These are phyloP conservation scores for Abrostola triplasia DNA, from an alignment of 2,888 invertebrate genomes.

Conservation along the genomic window DNA sequence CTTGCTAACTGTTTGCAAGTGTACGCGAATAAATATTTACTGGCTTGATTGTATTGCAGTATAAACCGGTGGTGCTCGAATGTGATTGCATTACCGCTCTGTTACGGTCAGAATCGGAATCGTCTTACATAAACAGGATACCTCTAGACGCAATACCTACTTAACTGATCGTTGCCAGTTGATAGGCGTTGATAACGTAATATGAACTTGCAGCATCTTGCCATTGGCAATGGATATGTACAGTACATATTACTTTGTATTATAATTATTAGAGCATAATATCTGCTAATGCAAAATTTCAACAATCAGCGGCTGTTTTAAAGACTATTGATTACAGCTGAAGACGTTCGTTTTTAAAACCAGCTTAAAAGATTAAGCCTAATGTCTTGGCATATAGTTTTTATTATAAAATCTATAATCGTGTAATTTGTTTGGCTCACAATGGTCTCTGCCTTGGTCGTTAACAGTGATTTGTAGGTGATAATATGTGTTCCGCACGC, in stretches of 20 bases:
- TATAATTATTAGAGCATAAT: constrained; percentile 12
- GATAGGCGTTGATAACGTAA: constrained; percentile 28
- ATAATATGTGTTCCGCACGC: constrained; percentile 62
- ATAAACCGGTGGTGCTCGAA: constrained; percentile 31
- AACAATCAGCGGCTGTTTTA: constrained; percentile 31
- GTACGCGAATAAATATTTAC: constrained; percentile 32
- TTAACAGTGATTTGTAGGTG: constrained; percentile 67
- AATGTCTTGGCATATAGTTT: constrained; percentile 24
- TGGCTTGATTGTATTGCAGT: constrained; percentile 35
- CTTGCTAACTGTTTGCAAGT: constrained; percentile 6
- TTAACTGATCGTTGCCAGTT: constrained; percentile 24
- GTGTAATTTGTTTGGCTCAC: constrained; percentile 37
- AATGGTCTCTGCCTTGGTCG: constrained; percentile 53
- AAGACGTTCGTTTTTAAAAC: constrained; percentile 10
- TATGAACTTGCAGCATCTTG: constrained; percentile 26
- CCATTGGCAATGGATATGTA: constrained; percentile 21
- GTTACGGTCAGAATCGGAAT: constrained; percentile 50
- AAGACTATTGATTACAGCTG: constrained; percentile 15
- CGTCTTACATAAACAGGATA: constrained; percentile 63
- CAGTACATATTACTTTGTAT: background rate
- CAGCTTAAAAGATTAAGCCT: constrained; percentile 23
- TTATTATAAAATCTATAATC: constrained; percentile 34
- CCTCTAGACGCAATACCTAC: constrained; percentile 39
- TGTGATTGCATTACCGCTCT: constrained; percentile 25
- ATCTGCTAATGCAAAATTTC: constrained; percentile 26